Evolutionary conservation across 1,140 invertebrate species (phyloP), one percentile per base, ranked within the genome.

Genomic region (Drosophila kurseongensis): DNA sequence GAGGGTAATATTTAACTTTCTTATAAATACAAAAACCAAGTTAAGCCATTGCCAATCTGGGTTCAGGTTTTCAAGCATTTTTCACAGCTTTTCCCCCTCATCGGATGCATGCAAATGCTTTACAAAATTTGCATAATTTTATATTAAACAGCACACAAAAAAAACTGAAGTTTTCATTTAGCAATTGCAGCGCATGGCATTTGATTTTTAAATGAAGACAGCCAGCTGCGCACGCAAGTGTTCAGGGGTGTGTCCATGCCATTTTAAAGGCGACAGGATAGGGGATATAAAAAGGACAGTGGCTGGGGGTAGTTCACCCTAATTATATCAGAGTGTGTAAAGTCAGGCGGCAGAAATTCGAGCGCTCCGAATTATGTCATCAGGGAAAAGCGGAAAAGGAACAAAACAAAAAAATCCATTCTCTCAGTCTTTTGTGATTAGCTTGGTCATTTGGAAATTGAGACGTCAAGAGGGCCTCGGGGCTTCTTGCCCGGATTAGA

Each of bases 151-250:
- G 27, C 27, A 41, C 12, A 57, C 35, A 14, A 36, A 66, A 68
- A 67, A 69, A 72, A 78, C 38, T 42, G 27, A 78, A 79, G 62
- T 89, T 86, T 86, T 69, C 71, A 86, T 83, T 89, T 73, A 63
- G 81, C 83, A 83, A 88, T 82, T 78, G 75, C 73, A 71, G 77
- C 47, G 69, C 80, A 63, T 63, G 51, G 74, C 78, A 75, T 86
- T 88, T 82, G 66, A 68, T 83, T 83, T 83, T 61, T 62, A 42
- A 32, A 29, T 38, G 36, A 52, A 45, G 79, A 63, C 74, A 51
- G 80, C 84, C 83, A 88, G 83, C 83, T 88, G 83, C 69, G 83
- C 84, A 80, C 51, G 80, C 80, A 88, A 88, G 67, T 79, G 83
- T 38, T 35, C 27, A 72, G 81, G 80, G 80, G 80, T 83, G 80